Evolutionary conservation across 2,113 vertebrate genomes (phyloP), one percentile per base, ranked within the genome.

Genomic region (Sander lucioperca): DNA sequence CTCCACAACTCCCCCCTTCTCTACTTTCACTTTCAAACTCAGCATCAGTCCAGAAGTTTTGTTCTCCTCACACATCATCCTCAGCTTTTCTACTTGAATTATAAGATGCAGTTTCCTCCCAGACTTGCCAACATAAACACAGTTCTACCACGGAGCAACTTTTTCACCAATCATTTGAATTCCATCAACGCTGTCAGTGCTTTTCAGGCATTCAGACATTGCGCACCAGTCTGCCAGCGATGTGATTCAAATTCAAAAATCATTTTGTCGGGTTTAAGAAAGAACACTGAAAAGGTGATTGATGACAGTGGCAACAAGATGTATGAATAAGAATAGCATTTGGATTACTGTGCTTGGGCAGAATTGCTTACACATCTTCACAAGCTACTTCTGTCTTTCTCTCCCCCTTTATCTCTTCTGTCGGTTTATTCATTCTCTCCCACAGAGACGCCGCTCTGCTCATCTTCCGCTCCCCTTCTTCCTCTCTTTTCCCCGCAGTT

Each of bases 351-450:
- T 70, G 48, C 69, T 78, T 61, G 39, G 79, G 69, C 45, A 72
- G 70, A 70, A 74, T 61, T 59, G 30, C 72, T 62, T 71, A 56
- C 47, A 9, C 16, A 18, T 70, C 69, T 66, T 74, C 68, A 36
- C 61, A 13, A 81, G 57, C 71, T 25, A 2, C 48, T 51, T 45
- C 25, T 72, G 21, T 70, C 79, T 77, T 16, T 45, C 36, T 43
- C 33, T 63, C 67, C 50, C 45, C 69, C 62, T 88, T 85, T 80
- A 74, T 70, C 82, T 81, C 68, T 54, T 67, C 71, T 84, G 73
- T 88, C 84, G 83, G 77, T 89, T 91, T 87, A 90, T 88, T 81
- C 74, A 80, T 84, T 87, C 83, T 25, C 8, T 67, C 83, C 72
- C 76, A 83, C 85, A 64, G 86, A 83, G 91, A 74, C 45, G 4